Evolutionary conservation across 2,888 invertebrate species (phyloP), one percentile per base, ranked within the genome.

Genomic region (Nomada hirtipes): DNA sequence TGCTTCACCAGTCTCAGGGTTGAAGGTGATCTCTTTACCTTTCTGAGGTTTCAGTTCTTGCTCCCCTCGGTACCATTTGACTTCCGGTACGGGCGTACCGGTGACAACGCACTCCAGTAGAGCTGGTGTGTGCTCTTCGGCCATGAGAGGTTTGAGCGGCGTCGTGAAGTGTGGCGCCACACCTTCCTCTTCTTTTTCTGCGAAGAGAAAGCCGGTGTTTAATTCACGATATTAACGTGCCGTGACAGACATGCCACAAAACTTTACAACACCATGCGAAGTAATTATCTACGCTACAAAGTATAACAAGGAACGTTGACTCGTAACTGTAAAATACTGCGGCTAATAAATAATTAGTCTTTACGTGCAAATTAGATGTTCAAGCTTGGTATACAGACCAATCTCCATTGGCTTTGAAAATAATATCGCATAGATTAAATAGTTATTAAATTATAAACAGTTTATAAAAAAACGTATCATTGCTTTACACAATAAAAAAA

Each of bases 111-210:
- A 97, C 88, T 96, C 95, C 29, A 97, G 94, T 20, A 94, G 94
- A 2, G 96, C 96, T 84, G 95, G 95, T 63, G 95, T 95, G 73
- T 95, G 95, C 90, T 96, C 95, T 92, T 96, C 95, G 29, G 95
- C 95, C 86, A 96, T 95, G 86, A 95, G 93, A 42, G 97, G 96
- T 92, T 96, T 96, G 70, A 97, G 94, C 10, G 97, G 96, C 90
- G 95, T 94, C 9, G 95, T 93, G 89, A 97, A 96, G 88, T 95
- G 95, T 76, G 96, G 96, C 55, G 96, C 96, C 74, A 95, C 93
- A 79, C 96, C 96, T 91, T 95, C 95, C 93, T 96, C 96, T 95
- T 96, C 96, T 96, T 96, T 96, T 95, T 96, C 95, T 96, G 90
- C 26, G 78, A 76, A 79, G 23, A 36, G 15, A 65, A 65, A 78